Conservation (phyloP, 2,888 invertebrate genomes). For the Eustalomyia histrio region DNA sequence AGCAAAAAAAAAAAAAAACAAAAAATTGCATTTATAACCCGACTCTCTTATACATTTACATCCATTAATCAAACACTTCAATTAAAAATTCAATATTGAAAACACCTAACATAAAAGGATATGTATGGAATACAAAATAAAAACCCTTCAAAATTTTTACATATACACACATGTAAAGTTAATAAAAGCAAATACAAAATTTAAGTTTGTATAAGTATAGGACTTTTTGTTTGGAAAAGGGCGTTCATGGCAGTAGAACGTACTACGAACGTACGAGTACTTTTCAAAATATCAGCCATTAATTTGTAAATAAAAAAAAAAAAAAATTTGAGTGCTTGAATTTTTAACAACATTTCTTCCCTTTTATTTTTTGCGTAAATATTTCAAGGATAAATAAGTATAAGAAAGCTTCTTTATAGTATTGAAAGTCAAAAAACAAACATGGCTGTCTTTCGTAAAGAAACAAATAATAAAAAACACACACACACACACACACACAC, state of each 20-base stretch:
- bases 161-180: constrained; percentile 34
- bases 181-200: constrained; percentile 51
- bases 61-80: constrained; percentile 60
- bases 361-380: constrained; percentile 55
- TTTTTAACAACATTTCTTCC: constrained; percentile 63
- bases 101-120: constrained; percentile 48
- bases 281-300: constrained; percentile 53
- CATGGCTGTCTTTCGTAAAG: constrained; percentile 60
- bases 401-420: constrained; percentile 47
- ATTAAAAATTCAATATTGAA: constrained; percentile 62
- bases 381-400: constrained; percentile 60
- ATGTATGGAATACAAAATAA: constrained; percentile 36
- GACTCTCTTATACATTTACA: not conserved
- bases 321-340: constrained; percentile 55
- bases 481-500: not conserved
- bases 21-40: not conserved
- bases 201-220: constrained; percentile 44
- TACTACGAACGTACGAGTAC: constrained; percentile 20
- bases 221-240: constrained; percentile 1
- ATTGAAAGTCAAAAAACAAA: constrained; percentile 58
- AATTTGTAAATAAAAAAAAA: constrained; percentile 55
- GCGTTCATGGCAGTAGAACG: constrained; percentile 9
- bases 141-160: constrained; percentile 49
- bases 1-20: too few relatives aligned
- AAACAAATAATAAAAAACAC: constrained; percentile 32